Percentiles rank a stretch among this genome's conserved stretches.
Evolutionary conservation across 2,888 invertebrate genomes (phyloP).

Genomic region (Cerastis rubricosa): DNA sequence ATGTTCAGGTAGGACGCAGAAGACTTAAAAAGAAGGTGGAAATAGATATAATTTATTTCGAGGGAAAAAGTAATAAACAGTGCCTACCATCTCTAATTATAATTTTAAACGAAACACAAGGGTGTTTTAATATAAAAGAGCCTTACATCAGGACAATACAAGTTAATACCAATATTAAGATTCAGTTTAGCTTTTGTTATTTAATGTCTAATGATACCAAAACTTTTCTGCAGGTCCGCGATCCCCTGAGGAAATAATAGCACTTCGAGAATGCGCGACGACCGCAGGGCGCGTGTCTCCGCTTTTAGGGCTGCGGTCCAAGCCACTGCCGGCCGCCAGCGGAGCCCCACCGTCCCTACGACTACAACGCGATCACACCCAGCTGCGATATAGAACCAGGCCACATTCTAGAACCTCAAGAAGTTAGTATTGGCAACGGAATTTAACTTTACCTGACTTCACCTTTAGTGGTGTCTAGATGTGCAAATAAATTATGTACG

Average conservation of each 20-base stretch:
- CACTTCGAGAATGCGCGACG: constrained; percentile 96
- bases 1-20: constrained; percentile 78
- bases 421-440: constrained; percentile 72
- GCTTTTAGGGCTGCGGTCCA: constrained; percentile 90
- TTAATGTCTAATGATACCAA: not conserved
- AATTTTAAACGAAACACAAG: not conserved
- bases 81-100: not conserved
- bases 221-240: constrained; percentile 76
- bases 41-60: not conserved
- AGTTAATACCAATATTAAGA: not conserved
- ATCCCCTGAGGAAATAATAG: constrained; percentile 94
- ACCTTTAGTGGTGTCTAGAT: not conserved
- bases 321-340: constrained; percentile 93
- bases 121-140: not conserved
- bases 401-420: constrained; percentile 90
- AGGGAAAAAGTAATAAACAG: not conserved
- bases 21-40: not conserved
- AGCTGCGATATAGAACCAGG: constrained; percentile 88
- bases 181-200: not conserved
- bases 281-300: constrained; percentile 92
- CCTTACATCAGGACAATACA: no score
- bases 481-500: not conserved
- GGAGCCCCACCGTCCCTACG: constrained; percentile 92
- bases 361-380: constrained; percentile 90
- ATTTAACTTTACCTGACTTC: not conserved